These are phyloP conservation scores for Thripadectes ignobilis DNA, from an alignment of 2,797 vertebrate species.

Conservation along the genomic window DNA sequence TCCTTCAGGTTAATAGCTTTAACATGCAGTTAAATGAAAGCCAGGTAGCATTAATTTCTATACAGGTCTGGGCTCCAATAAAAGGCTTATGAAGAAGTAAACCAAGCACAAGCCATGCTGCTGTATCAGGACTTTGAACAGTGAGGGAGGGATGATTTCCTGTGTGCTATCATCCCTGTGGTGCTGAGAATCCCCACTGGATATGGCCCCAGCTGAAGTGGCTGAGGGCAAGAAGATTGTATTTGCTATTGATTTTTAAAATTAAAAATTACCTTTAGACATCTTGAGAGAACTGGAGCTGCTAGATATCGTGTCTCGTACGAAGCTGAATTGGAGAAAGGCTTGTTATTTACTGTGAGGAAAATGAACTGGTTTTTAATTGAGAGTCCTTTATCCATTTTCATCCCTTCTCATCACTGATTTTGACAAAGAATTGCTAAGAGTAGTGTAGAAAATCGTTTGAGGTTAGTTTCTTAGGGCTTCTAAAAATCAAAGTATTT, in stretches of 20 bases:
- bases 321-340: background rate
- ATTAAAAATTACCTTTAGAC: background rate
- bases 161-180: background rate
- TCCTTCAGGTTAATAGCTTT: background rate
- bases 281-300: background rate
- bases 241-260: background rate
- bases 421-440: background rate
- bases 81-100: background rate
- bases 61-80: background rate
- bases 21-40: background rate
- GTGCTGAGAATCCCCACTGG: background rate
- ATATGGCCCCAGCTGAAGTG: background rate
- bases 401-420: background rate
- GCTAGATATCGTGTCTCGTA: background rate
- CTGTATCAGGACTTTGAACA: background rate
- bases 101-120: background rate
- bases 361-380: background rate
- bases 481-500: background rate
- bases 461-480: background rate
- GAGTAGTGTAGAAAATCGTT: background rate
- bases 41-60: background rate
- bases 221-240: background rate
- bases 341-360: background rate
- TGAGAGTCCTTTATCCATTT: background rate
- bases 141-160: background rate